Base-by-base conservation (phyloP, 2,797 vertebrate genomes). In the Calcarius lapponicus region DNA sequence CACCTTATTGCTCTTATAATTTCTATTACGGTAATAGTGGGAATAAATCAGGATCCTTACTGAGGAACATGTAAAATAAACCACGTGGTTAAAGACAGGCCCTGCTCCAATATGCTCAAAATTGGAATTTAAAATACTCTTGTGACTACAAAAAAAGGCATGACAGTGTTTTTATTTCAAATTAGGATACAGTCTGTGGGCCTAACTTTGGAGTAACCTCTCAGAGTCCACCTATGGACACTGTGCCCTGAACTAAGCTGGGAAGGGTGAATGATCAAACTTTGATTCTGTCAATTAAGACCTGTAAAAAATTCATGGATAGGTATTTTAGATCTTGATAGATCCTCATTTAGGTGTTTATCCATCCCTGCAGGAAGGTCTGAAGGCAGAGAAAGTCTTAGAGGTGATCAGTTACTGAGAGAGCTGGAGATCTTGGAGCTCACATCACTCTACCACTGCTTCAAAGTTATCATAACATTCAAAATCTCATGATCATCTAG, bases 1-100 rank as follows among this genome's bases (percentile, higher is more conserved):
- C 86, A 93, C 79, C 67, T 95, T 88, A 81, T 70, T 86, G 43
- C 70, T 73, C 53, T 64, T 84, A 79, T 81, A 92, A 80, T 81
- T 95, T 93, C 72, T 66, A 50, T 92, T 83, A 92, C 5, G 6
- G 43, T 34, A 94, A 91, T 19, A 83, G 43, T 4, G 2, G 60
- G 76, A 91, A 84, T 90, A 78, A 91, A 85, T 87, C 22, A 22
- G 51, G n/a, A 65, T 67, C n/a, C 22, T 85, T 38, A 43, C n/a
- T 57, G 81, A 71, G 20, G 50, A 78, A 19, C 45, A 28, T 12
- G 34, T n/a, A 50, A 92, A 93, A 50, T 36, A 36, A 87, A 67
- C 45, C 11, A 9, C 0, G 3, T 25, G 20, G 20, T 71, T 80
- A 82, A 34, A 92, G 48, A 67, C 26, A 93, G 54, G 26, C n/a